Percentiles rank a stretch among this genome's conserved stretches.
Evolutionary conservation across 2,113 vertebrate genomes (phyloP).

Genomic region (Perccottus glenii): DNA sequence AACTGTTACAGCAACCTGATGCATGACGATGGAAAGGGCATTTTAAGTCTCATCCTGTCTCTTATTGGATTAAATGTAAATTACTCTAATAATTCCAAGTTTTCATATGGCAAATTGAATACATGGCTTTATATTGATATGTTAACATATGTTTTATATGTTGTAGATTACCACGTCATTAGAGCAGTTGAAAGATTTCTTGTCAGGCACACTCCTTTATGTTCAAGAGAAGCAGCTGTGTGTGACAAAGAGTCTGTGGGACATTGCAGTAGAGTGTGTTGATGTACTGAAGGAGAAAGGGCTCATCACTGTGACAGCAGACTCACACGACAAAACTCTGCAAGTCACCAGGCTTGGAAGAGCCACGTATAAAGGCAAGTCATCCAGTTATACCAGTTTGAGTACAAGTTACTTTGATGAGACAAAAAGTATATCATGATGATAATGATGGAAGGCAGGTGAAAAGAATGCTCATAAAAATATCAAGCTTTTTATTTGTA

Average conservation of each 20-base stretch:
- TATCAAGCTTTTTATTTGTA: too few species aligned
- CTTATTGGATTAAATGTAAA: constrained; percentile 90
- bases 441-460: too few species aligned
- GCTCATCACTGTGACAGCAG: constrained; percentile 71
- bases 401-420: too few species aligned
- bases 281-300: constrained; percentile 80
- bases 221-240: constrained; percentile 84
- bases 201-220: constrained; percentile 84
- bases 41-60: constrained; percentile 88
- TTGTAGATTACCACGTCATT: constrained; percentile 82
- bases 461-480: too few species aligned
- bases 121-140: neutral
- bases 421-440: too few species aligned
- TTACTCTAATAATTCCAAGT: neutral
- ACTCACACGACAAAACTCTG: constrained; percentile 55
- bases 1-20: constrained; percentile 89
- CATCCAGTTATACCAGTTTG: neutral
- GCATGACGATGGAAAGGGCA: constrained; percentile 80
- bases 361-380: constrained; percentile 90
- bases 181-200: constrained; percentile 81
- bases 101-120: too few species aligned
- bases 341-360: constrained; percentile 86
- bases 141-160: neutral
- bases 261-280: constrained; percentile 77
- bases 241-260: constrained; percentile 79